These are phyloP conservation scores for Meliscaeva auricollis DNA, from an alignment of 2,888 invertebrate genomes.

Conservation along the genomic window DNA sequence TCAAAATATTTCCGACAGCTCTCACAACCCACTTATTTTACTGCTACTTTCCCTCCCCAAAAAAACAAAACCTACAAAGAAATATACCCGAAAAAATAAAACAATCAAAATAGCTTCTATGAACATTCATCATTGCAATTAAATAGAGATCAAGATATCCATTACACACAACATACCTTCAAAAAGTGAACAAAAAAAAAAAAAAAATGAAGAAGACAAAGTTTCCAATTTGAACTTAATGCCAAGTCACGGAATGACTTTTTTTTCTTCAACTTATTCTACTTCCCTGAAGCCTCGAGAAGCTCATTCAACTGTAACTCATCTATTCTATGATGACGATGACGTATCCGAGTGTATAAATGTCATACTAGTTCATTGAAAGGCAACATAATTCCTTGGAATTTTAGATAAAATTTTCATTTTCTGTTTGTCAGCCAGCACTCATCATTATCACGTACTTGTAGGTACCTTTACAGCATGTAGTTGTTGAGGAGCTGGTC, in stretches of 20 bases:
- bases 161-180: conserved; percentile 34
- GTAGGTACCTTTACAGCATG: background rate
- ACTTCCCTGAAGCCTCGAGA: conserved; percentile 2
- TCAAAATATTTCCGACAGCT: conserved; percentile 36
- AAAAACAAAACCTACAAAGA: background rate
- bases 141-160: conserved; percentile 72
- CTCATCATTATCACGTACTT: conserved; percentile 72
- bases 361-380: conserved; percentile 73
- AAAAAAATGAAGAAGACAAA: background rate
- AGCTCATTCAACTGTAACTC: conserved; percentile 65
- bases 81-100: background rate
- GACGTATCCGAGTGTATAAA: conserved; percentile 67
- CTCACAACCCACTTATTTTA: conserved; percentile 6
- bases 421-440: conserved; percentile 68
- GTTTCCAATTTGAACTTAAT: conserved; percentile 61
- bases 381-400: conserved; percentile 68
- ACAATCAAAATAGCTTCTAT: conserved; percentile 36
- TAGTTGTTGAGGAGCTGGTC: conserved; percentile 13
- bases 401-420: conserved; percentile 49
- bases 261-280: background rate
- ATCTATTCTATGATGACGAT: conserved; percentile 36
- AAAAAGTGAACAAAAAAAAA: background rate
- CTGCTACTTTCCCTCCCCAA: background rate
- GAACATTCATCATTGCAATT: conserved; percentile 69
- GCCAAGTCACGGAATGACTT: conserved; percentile 64